phyloP scores from a whole-genome alignment of 2,797 vertebrate genomes.

The Cynodonichthys magdalenae region DNA sequence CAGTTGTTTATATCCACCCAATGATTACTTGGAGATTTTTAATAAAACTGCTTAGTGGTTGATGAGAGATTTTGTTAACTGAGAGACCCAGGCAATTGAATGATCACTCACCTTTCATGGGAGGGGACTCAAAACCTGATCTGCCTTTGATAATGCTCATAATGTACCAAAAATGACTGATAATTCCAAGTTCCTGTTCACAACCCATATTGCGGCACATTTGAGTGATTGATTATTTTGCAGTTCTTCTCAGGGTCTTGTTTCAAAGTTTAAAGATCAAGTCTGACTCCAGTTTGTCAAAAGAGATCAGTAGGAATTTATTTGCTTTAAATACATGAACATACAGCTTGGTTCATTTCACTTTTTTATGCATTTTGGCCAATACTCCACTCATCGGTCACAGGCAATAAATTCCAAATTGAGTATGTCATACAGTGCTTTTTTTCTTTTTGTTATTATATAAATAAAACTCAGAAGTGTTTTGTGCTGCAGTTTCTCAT shows the following conservation, averaged over 20 bases:
- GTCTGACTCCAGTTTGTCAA: constrained; percentile 72
- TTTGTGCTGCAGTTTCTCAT: constrained; percentile 43
- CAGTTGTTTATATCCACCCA: no score
- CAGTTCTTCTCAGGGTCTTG: not conserved
- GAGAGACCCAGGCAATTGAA: no score
- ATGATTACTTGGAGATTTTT: no score
- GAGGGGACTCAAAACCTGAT: no score
- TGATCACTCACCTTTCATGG: no score
- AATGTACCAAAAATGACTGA: no score
- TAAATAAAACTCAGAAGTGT: constrained; percentile 31
- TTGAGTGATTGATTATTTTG: no score
- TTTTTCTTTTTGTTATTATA: constrained; percentile 36
- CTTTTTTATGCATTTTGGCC: constrained; percentile 49
- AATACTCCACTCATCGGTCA: constrained; percentile 52
- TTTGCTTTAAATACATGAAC: constrained; percentile 76
- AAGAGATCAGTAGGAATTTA: constrained; percentile 85
- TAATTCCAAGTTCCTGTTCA: no score
- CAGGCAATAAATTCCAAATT: constrained; percentile 58
- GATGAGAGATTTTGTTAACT: no score
- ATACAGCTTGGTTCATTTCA: constrained; percentile 60
- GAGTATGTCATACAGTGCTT: constrained; percentile 39
- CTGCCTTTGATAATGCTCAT: no score
- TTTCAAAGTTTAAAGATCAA: constrained; percentile 38
- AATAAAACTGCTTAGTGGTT: no score
- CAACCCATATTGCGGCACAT: no score